These are phyloP conservation scores for Trichechus manatus DNA, from an alignment of 2,113 vertebrate genomes.

Conservation along the genomic window DNA sequence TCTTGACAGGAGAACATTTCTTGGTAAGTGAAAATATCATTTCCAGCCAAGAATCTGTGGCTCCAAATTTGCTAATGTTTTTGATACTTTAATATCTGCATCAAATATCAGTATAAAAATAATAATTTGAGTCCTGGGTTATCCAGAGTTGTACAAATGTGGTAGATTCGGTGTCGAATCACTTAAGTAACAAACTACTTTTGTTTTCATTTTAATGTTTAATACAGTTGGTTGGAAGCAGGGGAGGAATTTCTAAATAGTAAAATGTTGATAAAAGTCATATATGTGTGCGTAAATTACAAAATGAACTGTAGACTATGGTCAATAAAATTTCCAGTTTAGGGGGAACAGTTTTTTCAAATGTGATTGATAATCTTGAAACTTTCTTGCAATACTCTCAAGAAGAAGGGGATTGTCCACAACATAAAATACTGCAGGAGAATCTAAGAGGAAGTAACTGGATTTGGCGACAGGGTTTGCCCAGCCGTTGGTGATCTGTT, in stretches of 20 bases:
- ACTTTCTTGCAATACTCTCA: neutral
- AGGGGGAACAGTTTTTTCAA: neutral
- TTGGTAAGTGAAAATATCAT: neutral
- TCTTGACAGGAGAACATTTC: neutral
- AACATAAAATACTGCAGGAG: neutral
- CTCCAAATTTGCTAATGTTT: neutral
- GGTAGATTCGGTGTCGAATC: neutral
- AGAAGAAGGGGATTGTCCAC: neutral
- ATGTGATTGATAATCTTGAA: neutral
- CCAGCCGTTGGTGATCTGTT: neutral
- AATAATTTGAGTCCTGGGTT: neutral
- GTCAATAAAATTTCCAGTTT: neutral
- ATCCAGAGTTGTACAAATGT: neutral
- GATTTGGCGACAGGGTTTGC: neutral
- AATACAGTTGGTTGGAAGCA: conserved; percentile 7
- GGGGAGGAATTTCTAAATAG: neutral
- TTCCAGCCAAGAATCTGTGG: neutral
- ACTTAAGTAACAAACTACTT: neutral
- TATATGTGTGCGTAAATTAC: neutral
- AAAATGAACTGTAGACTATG: neutral
- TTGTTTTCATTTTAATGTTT: conserved; percentile 47
- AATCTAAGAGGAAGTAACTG: neutral
- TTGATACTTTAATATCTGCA: neutral
- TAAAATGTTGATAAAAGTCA: neutral
- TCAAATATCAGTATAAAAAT: neutral